Evolutionary conservation across 2,113 vertebrate species (phyloP).

Genomic region (Alosa alosa): DNA sequence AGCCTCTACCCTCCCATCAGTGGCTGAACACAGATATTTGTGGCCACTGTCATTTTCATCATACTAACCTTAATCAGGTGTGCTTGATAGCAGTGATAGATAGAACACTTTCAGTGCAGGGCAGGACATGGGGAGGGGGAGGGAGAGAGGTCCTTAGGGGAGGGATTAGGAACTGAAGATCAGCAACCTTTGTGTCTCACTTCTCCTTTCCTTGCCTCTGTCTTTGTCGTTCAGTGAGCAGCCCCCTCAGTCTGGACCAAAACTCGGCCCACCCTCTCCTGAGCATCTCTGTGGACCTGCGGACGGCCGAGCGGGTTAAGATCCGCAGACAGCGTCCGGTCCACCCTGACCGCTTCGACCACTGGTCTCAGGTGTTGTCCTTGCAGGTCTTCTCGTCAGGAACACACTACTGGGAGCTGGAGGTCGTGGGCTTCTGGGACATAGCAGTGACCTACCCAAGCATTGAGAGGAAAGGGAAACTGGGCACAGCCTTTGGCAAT

Average conservation of each 20-base stretch:
- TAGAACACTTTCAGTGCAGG: no score
- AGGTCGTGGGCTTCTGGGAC: slow-evolving; percentile 71
- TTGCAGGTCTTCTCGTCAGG: slow-evolving; percentile 63
- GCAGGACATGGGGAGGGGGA: no score
- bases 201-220: neutral
- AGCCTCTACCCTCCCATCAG: no score
- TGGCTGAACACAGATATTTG: no score
- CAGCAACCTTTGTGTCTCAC: neutral
- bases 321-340: slow-evolving; percentile 50
- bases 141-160: neutral
- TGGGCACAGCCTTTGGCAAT: slow-evolving; percentile 67
- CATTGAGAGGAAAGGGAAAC: slow-evolving; percentile 69
- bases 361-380: slow-evolving; percentile 70
- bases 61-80: no score
- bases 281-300: slow-evolving; percentile 65
- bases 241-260: slow-evolving; percentile 64
- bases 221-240: slow-evolving; percentile 53
- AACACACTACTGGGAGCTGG: slow-evolving; percentile 72
- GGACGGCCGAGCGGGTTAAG: slow-evolving; percentile 56
- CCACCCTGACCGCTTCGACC: slow-evolving; percentile 68
- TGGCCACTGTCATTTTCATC: no score
- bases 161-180: no score
- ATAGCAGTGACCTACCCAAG: slow-evolving; percentile 64
- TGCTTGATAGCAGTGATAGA: no score
- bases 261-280: slow-evolving; percentile 68